Evolutionary conservation across 2,888 invertebrate species (phyloP).

Genomic region (Doris montereyensis): DNA sequence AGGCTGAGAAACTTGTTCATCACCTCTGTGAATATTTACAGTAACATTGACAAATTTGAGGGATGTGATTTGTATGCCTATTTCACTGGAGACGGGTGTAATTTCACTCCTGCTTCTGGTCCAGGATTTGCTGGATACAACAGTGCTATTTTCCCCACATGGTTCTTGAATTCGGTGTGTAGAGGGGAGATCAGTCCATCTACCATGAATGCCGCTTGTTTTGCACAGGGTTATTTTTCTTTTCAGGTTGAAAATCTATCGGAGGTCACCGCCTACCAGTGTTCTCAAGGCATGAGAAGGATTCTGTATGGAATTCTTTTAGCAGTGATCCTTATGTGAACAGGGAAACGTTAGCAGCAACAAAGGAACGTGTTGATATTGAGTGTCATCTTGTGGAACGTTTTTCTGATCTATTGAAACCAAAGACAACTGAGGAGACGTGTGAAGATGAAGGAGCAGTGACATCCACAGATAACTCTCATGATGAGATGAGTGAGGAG

Average conservation of each 20-base stretch:
- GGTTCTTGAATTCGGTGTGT: conserved; percentile 80
- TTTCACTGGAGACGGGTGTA: conserved; percentile 36
- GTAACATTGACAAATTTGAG: conserved; percentile 45
- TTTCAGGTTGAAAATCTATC: conserved; percentile 45
- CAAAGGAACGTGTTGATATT: not conserved
- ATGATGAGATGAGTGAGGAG: not conserved
- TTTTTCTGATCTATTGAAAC: not conserved
- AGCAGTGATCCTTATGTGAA: too few relatives aligned
- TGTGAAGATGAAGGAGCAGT: not conserved
- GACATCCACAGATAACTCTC: not conserved
- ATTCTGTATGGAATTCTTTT: conserved; percentile 67
- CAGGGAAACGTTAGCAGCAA: not conserved
- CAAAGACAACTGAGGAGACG: not conserved
- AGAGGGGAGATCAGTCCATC: conserved; percentile 79
- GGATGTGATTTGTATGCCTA: conserved; percentile 44
- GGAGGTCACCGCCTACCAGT: conserved; percentile 55
- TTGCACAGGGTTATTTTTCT: conserved; percentile 63
- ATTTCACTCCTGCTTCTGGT: not conserved
- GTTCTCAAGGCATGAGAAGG: conserved; percentile 58
- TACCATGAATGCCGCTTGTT: conserved; percentile 75
- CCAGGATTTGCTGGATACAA: conserved; percentile 46
- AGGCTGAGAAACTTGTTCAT: conserved; percentile 55
- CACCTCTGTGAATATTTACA: conserved; percentile 64
- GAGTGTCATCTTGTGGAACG: not conserved
- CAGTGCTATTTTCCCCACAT: conserved; percentile 75